These are phyloP conservation scores for Darevskia mixta DNA, from an alignment of 2,797 vertebrate species.

Conservation along the genomic window DNA sequence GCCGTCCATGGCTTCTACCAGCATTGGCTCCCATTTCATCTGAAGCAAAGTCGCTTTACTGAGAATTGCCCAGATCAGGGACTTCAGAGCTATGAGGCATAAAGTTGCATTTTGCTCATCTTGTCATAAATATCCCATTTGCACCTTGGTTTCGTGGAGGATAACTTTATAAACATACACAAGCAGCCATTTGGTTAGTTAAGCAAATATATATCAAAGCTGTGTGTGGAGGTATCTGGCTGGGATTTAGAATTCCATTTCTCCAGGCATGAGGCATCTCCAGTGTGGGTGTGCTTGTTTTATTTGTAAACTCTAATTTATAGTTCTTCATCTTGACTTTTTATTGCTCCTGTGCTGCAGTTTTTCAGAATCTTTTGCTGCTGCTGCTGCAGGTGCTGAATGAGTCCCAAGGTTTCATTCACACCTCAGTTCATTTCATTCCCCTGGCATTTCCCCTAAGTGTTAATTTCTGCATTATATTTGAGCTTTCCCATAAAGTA, in stretches of 20 bases:
- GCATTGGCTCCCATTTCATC: neutral
- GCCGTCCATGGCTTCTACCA: neutral
- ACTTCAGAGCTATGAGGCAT: neutral
- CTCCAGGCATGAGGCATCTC: neutral
- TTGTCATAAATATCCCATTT: neutral
- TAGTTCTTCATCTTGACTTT: neutral
- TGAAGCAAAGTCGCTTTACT: neutral
- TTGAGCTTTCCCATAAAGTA: no score
- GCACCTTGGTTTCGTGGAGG: neutral
- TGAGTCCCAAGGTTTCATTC: no score
- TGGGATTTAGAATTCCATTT: constrained; percentile 8
- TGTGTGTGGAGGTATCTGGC: neutral
- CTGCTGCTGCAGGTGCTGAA: neutral
- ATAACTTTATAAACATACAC: neutral
- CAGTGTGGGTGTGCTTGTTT: neutral
- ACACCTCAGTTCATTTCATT: no score
- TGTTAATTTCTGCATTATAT: constrained; percentile 48
- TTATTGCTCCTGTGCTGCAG: constrained; percentile 4
- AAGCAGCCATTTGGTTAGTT: neutral
- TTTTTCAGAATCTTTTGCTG: neutral
- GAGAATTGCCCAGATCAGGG: constrained; percentile 1
- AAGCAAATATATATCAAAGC: neutral
- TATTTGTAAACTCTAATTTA: constrained; percentile 28
- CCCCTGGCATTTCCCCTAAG: neutral
- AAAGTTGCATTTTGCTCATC: neutral